Evolutionary conservation across 2,797 vertebrate genomes (phyloP), one percentile per base, ranked within the genome.

Genomic region (Hipposideros larvatus): DNA sequence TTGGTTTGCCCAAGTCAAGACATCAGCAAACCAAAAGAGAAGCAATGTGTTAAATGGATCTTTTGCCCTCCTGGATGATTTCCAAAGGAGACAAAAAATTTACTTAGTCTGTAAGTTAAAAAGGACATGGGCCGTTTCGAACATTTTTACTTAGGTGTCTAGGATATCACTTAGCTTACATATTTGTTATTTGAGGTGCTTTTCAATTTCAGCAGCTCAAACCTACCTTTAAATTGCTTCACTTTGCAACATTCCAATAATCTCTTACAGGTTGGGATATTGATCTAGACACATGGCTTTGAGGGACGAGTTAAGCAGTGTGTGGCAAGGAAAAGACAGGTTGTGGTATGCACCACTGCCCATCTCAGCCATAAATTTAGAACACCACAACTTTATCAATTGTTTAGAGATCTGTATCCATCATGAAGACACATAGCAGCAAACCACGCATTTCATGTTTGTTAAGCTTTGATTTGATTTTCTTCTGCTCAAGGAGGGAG

Each of bases 291-390:
- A 73, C 51, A 74, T 9, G 43, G 34, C 88, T 92, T 1, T 31
- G 59, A 96, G 85, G 88, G n/a, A 78, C 10, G 65, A 86, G 85
- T 88, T 71, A 92, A 97, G 85, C 70, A 75, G 13, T 14, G 7
- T 63, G 59, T 34, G 34, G 83, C 53, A 73, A 86, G 78, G 70
- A 65, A 82, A 82, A 83, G 37, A 91, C 43, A 82, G 14, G 43
- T 74, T 80, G 78, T 31, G 55, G 48, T 79, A 6, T 79, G 48
- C 31, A 82, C 68, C 91, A 28, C 61, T 95, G 48, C 57, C 46
- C 46, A 46, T 83, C 61, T 95, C 57, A 63, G 77, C 74, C 57
- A 88, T 90, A 90, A 79, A 4, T 91, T 92, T 57, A 66, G 48
- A 94, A 26, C 11, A 86, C 41, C 43, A 43, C 80, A 82, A 31